Evolutionary conservation across 1,140 invertebrate genomes (phyloP).

Genomic region (Drosophila watanabei): DNA sequence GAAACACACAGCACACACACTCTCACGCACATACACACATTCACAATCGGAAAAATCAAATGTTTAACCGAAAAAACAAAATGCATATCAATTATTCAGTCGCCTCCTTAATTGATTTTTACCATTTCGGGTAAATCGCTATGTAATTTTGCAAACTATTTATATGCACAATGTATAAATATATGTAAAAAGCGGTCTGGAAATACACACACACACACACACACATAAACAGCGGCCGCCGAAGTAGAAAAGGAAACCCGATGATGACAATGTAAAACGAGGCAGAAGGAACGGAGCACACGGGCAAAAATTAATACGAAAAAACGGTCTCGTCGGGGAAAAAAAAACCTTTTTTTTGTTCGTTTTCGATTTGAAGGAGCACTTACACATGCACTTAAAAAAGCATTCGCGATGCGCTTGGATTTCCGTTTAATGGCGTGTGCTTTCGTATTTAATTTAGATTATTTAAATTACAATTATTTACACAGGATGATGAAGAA

Average conservation of each 20-base stretch:
- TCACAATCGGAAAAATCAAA: conserved; percentile 40
- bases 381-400: conserved; percentile 79
- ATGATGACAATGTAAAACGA: conserved; percentile 75
- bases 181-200: conserved; percentile 56
- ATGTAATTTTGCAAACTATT: conserved; percentile 62
- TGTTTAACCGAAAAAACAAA: conserved; percentile 45
- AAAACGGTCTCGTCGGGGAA: conserved; percentile 49
- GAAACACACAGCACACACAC: conserved; percentile 31
- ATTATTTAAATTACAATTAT: conserved; percentile 83
- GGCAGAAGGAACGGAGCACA: conserved; percentile 36
- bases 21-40: conserved; percentile 8
- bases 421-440: conserved; percentile 57
- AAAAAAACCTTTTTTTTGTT: conserved; percentile 37
- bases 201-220: conserved; percentile 45
- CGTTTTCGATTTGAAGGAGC: conserved; percentile 22
- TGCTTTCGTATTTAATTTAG: conserved; percentile 75
- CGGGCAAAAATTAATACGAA: conserved; percentile 29
- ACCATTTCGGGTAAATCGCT: conserved; percentile 36
- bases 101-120: conserved; percentile 53
- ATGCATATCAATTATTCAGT: conserved; percentile 27
- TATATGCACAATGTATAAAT: conserved; percentile 55
- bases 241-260: conserved; percentile 65
- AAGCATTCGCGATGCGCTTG: conserved; percentile 63
- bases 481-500: conserved; percentile 83
- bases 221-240: conserved; percentile 26